Percentiles rank a stretch among this genome's conserved stretches.
Evolutionary conservation across 37 sponge, comb jelly and placozoan genomes (phyloP).

Genomic region (Aphrocallistes beatrix): DNA sequence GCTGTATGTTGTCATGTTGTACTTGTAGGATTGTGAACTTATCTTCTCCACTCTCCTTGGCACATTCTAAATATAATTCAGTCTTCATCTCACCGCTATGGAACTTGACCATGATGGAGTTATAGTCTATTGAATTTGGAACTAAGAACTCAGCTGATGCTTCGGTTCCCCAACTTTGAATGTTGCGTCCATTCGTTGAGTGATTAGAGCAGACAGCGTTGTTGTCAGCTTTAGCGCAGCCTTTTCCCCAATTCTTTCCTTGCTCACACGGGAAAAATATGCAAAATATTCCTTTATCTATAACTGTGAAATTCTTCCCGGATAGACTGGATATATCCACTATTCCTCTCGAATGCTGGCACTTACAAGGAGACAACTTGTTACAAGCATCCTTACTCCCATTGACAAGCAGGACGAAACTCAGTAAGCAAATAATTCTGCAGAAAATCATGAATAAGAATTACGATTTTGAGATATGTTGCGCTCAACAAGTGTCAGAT

Average conservation of each 20-base stretch:
- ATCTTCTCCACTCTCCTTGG: background rate
- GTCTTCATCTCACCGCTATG: background rate
- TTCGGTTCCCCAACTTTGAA: background rate
- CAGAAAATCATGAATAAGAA: background rate
- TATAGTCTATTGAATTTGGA: background rate
- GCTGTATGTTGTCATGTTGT: background rate
- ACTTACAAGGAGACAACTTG: background rate
- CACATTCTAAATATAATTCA: background rate
- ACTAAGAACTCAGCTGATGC: background rate
- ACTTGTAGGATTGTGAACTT: background rate
- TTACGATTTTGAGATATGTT: background rate
- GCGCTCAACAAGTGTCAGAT: background rate
- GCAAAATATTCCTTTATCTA: background rate
- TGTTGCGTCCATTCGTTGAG: too few species aligned
- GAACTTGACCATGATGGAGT: background rate
- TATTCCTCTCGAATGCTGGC: slow-evolving; percentile 4
- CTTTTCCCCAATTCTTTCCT: background rate
- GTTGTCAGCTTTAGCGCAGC: background rate
- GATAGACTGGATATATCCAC: background rate
- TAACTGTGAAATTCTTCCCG: background rate
- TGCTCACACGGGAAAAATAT: background rate
- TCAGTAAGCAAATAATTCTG: background rate
- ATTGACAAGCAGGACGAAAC: background rate
- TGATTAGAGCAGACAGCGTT: background rate
- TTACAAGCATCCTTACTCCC: background rate